Evolutionary conservation across 1,140 invertebrate species (phyloP), one percentile per base, ranked within the genome.

Genomic region (Bemisia tabaci): DNA sequence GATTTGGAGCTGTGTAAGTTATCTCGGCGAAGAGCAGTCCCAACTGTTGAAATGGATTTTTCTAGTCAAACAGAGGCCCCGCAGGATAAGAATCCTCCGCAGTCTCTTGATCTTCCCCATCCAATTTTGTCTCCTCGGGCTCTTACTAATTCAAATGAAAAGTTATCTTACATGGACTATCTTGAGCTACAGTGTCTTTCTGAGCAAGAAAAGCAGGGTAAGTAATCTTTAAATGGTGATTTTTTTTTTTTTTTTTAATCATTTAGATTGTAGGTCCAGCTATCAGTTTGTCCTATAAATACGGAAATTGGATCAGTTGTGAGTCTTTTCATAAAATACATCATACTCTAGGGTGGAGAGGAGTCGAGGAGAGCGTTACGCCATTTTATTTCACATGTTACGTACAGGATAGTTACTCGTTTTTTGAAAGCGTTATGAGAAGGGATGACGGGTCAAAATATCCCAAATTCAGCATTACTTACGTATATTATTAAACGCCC

Each of bases 1-100:
- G 73, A 74, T 61, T 60, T 73, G 48, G 72, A 74, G 60, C 65
- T 74, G 27, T 64, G 17, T 0, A 72, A 72, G 64, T 68, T 73
- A 26, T 69, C 70, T 22, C 23, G 70, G 24, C 66, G 71, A 60
- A 59, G 65, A 61, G 39, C 78, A 2, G 76, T 79, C 74, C 76
- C 79, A 63, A 74, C 75, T 2, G 70, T 71, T 22, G 76, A 76
- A 70, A 69, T 77, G 74, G 77, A 48, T 17, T 48, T 48, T 48
- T 48, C 33, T 17, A 9, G 77, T 63, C 76, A 77, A 58, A 68
- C 60, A 22, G 62, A 60, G 22, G 64, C 23, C 25, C 48, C 26
- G 22, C 59, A 60, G 26, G 62, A 63, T 12, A 17, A 12, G 5
- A 33, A 27, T 23, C 22, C 23, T 26, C 26, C 9, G 17, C 22